These are phyloP conservation scores for Apocrypta bakeri DNA, from an alignment of 1,140 invertebrate genomes.

Conservation along the genomic window DNA sequence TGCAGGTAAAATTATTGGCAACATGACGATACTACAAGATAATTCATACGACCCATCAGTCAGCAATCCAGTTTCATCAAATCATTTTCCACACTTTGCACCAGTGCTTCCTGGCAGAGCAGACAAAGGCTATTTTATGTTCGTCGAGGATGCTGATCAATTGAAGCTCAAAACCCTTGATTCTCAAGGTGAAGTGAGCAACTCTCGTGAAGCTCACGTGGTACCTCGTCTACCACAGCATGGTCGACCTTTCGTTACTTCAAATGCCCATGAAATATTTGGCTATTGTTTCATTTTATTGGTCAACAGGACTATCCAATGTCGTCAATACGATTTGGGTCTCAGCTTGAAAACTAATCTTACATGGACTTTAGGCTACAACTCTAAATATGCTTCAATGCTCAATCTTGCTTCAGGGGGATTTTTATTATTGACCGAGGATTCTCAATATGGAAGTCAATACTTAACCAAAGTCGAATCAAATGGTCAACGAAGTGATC, in stretches of 20 bases:
- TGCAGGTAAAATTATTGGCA: background rate
- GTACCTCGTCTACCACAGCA: background rate
- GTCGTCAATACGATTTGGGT: background rate
- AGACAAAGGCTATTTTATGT: conserved; percentile 8
- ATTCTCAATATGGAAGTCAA: background rate
- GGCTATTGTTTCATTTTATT: background rate
- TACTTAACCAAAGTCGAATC: background rate
- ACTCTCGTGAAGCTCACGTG: background rate
- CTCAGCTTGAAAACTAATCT: background rate
- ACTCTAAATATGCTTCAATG: background rate
- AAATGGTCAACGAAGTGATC: background rate
- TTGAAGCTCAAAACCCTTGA: background rate
- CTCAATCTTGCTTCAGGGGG: background rate
- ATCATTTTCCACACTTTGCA: background rate
- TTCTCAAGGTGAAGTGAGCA: background rate
- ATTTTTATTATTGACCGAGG: background rate
- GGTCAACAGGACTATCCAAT: background rate
- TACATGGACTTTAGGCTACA: background rate
- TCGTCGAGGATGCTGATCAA: background rate
- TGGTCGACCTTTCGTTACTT: background rate
- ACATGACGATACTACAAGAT: background rate
- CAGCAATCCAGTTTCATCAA: background rate
- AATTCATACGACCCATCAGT: conserved; percentile 8
- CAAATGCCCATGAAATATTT: background rate
- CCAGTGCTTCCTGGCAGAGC: background rate